Evolutionary conservation across 2,797 vertebrate species (phyloP).

Genomic region (Syngnathus rostellatus): DNA sequence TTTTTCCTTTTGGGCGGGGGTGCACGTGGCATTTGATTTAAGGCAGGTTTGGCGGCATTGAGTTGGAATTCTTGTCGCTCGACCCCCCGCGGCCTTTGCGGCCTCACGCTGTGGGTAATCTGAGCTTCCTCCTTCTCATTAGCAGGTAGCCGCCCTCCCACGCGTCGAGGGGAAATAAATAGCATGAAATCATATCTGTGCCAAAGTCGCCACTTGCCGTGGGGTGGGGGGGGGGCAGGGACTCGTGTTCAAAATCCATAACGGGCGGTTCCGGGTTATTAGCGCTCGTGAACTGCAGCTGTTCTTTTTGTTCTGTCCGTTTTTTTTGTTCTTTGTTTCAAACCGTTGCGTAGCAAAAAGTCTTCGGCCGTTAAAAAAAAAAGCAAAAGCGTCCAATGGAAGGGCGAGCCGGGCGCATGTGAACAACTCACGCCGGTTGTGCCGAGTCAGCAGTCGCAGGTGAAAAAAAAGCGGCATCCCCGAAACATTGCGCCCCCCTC

Average conservation of each 20-base stretch:
- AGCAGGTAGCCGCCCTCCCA: constrained; percentile 56
- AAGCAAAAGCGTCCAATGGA: no score
- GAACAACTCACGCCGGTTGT: constrained; percentile 43
- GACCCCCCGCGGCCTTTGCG: constrained; percentile 16
- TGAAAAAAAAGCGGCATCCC: constrained; percentile 7
- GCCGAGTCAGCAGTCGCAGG: constrained; percentile 51
- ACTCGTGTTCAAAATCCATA: no score
- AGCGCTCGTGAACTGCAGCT: no score
- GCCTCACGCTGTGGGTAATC: constrained; percentile 39
- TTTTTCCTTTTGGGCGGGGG: not conserved
- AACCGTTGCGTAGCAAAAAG: not conserved
- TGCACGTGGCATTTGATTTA: constrained; percentile 7
- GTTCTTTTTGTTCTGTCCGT: no score
- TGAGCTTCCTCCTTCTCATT: constrained; percentile 40
- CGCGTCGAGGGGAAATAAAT: constrained; percentile 71
- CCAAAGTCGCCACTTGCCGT: no score
- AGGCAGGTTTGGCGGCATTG: constrained; percentile 19
- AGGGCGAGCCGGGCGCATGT: constrained; percentile 31
- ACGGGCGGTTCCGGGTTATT: no score
- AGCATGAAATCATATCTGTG: constrained; percentile 27
- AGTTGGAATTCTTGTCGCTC: constrained; percentile 14
- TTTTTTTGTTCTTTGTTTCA: no score
- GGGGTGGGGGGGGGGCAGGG: no score
- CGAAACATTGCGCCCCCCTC: not conserved
- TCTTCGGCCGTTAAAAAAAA: not conserved